Conservation (phyloP, 2,888 invertebrate genomes). For the Perdita meconis region DNA sequence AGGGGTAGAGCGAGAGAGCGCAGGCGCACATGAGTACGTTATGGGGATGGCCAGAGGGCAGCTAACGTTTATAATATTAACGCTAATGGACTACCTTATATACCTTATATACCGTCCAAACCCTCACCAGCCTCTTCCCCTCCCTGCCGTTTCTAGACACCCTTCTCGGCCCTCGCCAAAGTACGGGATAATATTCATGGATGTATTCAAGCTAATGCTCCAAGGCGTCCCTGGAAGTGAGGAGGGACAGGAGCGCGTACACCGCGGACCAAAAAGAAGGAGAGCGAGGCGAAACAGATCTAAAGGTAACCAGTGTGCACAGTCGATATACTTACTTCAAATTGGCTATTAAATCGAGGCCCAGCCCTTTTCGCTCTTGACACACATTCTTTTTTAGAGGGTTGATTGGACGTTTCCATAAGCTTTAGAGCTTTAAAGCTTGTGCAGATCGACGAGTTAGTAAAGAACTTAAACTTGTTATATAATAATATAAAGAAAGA, state of each 20-base stretch:
- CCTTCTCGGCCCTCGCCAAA: conserved; percentile 71
- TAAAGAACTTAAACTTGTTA: no score
- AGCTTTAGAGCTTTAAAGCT: no score
- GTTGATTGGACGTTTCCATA: no score
- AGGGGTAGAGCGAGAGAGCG: conserved; percentile 49
- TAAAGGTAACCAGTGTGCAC: conserved; percentile 42
- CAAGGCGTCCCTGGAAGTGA: conserved; percentile 73
- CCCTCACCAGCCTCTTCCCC: conserved; percentile 63
- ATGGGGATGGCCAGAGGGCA: conserved; percentile 83
- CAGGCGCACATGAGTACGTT: conserved; percentile 73
- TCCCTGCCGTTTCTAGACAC: conserved; percentile 65
- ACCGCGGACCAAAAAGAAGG: background rate
- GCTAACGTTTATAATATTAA: conserved; percentile 84
- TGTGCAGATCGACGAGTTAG: no score
- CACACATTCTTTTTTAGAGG: conserved; percentile 23
- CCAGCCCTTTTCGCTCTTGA: conserved; percentile 25
- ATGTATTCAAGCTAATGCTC: conserved; percentile 83
- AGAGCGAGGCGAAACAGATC: conserved; percentile 28
- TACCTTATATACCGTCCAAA: conserved; percentile 81
- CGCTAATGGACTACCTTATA: conserved; percentile 85
- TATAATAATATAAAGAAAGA: no score
- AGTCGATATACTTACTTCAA: conserved; percentile 42
- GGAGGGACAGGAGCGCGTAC: background rate
- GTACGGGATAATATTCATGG: conserved; percentile 82
- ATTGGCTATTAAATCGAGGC: conserved; percentile 48